Percentiles rank a stretch among this genome's conserved stretches.
Conservation (phyloP, 2,797 vertebrate genomes). For the Eulemur albifrons region DNA sequence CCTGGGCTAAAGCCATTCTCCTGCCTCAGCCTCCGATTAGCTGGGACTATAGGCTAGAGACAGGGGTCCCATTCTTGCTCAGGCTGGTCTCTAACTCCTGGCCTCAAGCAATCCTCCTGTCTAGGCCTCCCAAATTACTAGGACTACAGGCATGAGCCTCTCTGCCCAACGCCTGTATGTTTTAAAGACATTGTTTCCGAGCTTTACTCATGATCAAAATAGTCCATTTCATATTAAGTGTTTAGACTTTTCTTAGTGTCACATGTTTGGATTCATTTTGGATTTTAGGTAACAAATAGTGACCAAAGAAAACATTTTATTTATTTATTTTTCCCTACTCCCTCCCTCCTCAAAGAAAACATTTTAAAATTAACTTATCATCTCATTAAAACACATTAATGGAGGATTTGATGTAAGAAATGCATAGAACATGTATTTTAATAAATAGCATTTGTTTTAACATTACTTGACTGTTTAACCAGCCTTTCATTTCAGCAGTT, state of each 20-base stretch:
- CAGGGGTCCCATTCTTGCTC: background rate
- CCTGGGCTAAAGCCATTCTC: background rate
- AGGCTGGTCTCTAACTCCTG: background rate
- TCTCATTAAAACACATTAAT: background rate
- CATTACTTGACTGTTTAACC: background rate
- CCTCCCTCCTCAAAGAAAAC: too few relatives aligned
- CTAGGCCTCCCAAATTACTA: background rate
- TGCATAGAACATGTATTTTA: background rate
- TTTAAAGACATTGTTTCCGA: background rate
- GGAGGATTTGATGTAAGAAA: background rate
- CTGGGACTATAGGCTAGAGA: background rate
- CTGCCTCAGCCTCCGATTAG: background rate
- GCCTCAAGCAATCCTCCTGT: background rate
- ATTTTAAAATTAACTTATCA: background rate
- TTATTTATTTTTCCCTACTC: background rate
- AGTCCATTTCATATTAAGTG: constrained; percentile 1
- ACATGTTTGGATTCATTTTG: constrained; percentile 22
- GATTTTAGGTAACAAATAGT: background rate
- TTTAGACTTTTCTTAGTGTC: background rate
- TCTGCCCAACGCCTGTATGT: too few relatives aligned
- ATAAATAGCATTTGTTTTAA: background rate
- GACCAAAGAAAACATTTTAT: constrained; percentile 6
- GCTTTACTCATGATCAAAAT: constrained; percentile 33
- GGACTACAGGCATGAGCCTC: background rate
- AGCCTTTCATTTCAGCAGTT: background rate